Conservation (phyloP, 2,797 vertebrate species). For the Urocyon cinereoargenteus region DNA sequence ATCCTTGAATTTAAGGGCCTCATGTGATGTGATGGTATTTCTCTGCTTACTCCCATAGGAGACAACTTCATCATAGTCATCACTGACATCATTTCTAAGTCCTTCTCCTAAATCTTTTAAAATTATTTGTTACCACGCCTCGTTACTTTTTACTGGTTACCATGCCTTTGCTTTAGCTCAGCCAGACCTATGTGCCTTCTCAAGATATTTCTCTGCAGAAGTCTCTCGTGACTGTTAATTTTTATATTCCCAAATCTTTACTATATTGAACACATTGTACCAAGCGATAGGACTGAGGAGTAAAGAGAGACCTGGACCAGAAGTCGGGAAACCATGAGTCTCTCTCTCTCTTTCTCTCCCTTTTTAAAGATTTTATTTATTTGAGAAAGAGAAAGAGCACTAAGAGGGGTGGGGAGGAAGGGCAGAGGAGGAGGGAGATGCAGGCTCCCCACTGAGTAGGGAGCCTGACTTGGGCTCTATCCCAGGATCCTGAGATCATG, state of each 20-base stretch:
- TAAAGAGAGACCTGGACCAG: neutral
- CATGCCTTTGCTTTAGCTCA: neutral
- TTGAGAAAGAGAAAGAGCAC: too few species aligned
- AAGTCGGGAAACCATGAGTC: neutral
- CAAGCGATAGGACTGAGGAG: neutral
- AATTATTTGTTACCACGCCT: neutral
- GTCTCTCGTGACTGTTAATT: neutral
- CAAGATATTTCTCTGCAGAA: conserved; percentile 34
- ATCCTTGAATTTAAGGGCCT: neutral
- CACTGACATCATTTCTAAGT: conserved; percentile 3
- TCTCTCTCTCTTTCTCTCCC: neutral
- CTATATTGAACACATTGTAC: neutral
- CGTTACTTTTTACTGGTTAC: neutral
- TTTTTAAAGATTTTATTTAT: too few species aligned
- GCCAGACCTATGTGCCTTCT: neutral
- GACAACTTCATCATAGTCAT: neutral
- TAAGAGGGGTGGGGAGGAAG: too few species aligned
- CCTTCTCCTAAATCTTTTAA: neutral
- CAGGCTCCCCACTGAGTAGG: too few species aligned
- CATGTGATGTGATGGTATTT: neutral
- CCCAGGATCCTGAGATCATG: too few species aligned
- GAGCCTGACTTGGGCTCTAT: too few species aligned
- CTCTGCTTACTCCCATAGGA: conserved; percentile 4
- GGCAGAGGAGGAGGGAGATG: too few species aligned
- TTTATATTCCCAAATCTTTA: conserved; percentile 32